Conservation (phyloP, 2,797 vertebrate species). For the Schizopygopsis pylzovi region DNA sequence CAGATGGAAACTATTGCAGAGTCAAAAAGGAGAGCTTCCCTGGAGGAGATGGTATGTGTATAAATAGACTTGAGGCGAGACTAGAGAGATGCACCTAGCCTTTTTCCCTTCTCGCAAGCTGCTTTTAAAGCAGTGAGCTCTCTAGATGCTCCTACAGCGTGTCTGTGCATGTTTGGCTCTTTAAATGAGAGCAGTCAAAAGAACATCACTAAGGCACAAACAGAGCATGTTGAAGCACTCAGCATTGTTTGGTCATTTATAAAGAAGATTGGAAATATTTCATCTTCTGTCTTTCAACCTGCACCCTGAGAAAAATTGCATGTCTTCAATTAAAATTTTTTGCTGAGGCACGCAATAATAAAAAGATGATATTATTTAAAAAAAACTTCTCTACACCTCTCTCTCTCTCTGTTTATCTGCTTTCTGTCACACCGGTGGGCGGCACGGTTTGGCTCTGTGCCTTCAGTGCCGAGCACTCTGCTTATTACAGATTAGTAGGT, state of each 20-base stretch:
- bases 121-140: conserved; percentile 24
- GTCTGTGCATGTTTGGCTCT: conserved; percentile 13
- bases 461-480: conserved; percentile 67
- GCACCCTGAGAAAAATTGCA: background rate
- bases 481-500: conserved; percentile 79
- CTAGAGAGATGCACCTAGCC: background rate
- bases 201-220: conserved; percentile 3
- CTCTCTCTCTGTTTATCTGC: conserved; percentile 19
- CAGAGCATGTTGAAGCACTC: background rate
- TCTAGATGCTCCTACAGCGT: background rate
- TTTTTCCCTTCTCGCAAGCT: conserved; percentile 9
- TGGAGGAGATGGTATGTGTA: conserved; percentile 56
- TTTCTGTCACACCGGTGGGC: conserved; percentile 61
- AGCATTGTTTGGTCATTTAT: conserved; percentile 15
- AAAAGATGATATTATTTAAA: background rate
- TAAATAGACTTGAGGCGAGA: conserved; percentile 65
- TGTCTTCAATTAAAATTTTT: conserved; percentile 15
- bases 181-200: conserved; percentile 31
- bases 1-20: conserved; percentile 50
- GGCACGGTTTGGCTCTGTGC: conserved; percentile 57
- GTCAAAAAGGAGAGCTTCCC: conserved; percentile 51
- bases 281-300: background rate
- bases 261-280: background rate
- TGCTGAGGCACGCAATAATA: conserved; percentile 2
- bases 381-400: background rate